Conservation (phyloP, 2,888 invertebrate genomes). For the Scaptomyza polygonia region DNA sequence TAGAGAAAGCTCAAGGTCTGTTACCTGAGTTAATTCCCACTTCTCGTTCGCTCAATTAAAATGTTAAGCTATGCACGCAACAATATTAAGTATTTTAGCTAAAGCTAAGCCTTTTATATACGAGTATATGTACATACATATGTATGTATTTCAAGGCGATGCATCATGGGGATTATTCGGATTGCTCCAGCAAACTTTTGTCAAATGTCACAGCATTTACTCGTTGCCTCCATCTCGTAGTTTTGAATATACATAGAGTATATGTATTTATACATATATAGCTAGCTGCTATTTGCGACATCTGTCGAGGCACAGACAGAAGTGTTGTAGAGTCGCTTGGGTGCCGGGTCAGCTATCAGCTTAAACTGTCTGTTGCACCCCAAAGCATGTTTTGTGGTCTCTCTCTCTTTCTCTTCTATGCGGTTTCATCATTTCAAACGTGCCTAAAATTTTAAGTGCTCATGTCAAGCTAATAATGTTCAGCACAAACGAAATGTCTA, state of each 20-base stretch:
- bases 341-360: background rate
- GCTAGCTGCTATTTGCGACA: background rate
- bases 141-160: slow-evolving; percentile 21
- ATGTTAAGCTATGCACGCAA: slow-evolving; percentile 33
- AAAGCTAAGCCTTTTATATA: slow-evolving; percentile 37
- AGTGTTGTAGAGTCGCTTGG: background rate
- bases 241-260: background rate
- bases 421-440: slow-evolving; percentile 67
- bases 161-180: slow-evolving; percentile 13
- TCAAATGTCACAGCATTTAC: slow-evolving; percentile 10
- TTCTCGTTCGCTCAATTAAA: slow-evolving; percentile 65
- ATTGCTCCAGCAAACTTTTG: slow-evolving; percentile 14
- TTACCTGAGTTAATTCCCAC: slow-evolving; percentile 4
- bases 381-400: slow-evolving; percentile 43
- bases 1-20: slow-evolving; percentile 13
- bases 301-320: slow-evolving; percentile 1
- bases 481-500: slow-evolving; percentile 46
- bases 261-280: background rate
- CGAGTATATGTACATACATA: background rate
- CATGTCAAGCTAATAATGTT: slow-evolving; percentile 66
- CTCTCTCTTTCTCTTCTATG: slow-evolving; percentile 46
- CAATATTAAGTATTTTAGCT: slow-evolving; percentile 15
- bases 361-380: slow-evolving; percentile 27
- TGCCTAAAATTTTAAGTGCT: slow-evolving; percentile 64
- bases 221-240: slow-evolving; percentile 2